Evolutionary conservation across 2,113 vertebrate species (phyloP).

Genomic region (Chelonoidis abingdonii): DNA sequence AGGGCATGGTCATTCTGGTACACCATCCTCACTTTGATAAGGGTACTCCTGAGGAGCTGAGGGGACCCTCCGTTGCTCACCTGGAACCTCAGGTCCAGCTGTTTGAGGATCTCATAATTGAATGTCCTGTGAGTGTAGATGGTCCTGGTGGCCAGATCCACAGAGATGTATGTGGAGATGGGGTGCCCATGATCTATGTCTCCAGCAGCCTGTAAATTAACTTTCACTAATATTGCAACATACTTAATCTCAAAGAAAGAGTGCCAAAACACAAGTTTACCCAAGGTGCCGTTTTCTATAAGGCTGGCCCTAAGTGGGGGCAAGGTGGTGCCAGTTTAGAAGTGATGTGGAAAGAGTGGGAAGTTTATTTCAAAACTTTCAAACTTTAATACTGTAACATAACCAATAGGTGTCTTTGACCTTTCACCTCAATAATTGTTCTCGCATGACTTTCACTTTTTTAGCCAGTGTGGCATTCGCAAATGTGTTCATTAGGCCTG

Average conservation of each 20-base stretch:
- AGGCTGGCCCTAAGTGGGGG: not conserved
- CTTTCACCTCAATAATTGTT: not conserved
- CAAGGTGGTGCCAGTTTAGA: not conserved
- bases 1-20: slow-evolving; percentile 96
- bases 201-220: slow-evolving; percentile 90
- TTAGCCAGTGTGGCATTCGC: not conserved
- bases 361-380: not conserved
- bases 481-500: not conserved
- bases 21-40: slow-evolving; percentile 89
- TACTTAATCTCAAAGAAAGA: not conserved
- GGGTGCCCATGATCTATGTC: slow-evolving; percentile 83
- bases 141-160: slow-evolving; percentile 90
- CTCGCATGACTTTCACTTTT: not conserved
- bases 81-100: slow-evolving; percentile 89
- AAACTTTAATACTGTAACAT: not conserved
- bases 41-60: slow-evolving; percentile 87
- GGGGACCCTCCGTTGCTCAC: slow-evolving; percentile 92
- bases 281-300: not conserved
- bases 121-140: slow-evolving; percentile 94
- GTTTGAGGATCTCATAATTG: slow-evolving; percentile 91
- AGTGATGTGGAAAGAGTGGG: not conserved
- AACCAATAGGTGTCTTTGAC: not conserved
- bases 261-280: not conserved
- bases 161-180: slow-evolving; percentile 90
- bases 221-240: slow-evolving; percentile 53